Base-by-base conservation (phyloP, 2,888 invertebrate species). In the Dolichomitus sp. region DNA sequence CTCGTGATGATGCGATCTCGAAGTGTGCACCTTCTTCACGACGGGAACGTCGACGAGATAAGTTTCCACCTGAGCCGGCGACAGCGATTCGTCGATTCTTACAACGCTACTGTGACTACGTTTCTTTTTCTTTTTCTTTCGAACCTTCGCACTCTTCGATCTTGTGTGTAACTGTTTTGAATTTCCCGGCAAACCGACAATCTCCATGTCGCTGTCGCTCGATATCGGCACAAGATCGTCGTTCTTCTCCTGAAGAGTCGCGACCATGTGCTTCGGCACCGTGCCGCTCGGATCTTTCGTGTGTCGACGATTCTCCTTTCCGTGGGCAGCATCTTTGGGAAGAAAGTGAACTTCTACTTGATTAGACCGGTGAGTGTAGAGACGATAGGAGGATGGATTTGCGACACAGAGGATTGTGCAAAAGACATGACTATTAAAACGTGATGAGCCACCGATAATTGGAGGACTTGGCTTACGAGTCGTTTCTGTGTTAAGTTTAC, bases 201-300 rank as follows among this genome's bases (percentile, higher is more conserved):
- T 86, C 78, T 93, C 93, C 91, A 92, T 91, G 73, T 93, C 93
- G 61, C 91, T 93, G 80, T 93, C 93, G 52, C 93, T 93, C 2
- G 93, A 93, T 52, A 93, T 93, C 17, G 93, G 90, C 59, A 92
- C 90, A 19, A 93, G 88, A 80, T 91, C 93, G 17, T 92, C 90
- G 30, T 68, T 65, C 66, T 91, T 93, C 82, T 92, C 91, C 69
- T 91, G 92, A 17, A 91, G 86, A 0, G 89, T 92, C 17, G 87
- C 84, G 37, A 74, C 59, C 11, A 81, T 4, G 48, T 87, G 87
- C 61, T 90, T 89, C 12, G 79, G 57, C 40, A 83, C 85, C n/a
- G 85, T 14, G 19, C 80, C 86, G 74, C 86, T 87, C 4, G 87
- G 83, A 42, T 92, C 92, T 86, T 91, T 92, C 48, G 87, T 78